Evolutionary conservation across 2,888 invertebrate species (phyloP).

Genomic region (Orthosia incerta): DNA sequence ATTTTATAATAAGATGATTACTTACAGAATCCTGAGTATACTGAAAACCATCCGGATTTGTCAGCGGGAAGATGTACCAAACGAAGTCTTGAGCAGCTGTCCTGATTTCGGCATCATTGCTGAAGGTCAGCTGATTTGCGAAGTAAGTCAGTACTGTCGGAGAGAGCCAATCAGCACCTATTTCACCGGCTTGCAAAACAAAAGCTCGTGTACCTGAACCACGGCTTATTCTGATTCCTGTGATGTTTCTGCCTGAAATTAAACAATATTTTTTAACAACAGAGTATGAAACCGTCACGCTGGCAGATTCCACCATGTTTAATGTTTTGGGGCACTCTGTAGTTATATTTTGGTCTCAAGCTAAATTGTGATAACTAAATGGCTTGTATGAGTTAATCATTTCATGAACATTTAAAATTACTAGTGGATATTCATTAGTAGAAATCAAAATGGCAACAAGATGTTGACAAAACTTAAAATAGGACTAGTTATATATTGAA

Average conservation of each 20-base stretch:
- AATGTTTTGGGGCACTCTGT: not conserved
- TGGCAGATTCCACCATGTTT: not conserved
- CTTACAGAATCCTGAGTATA: conserved; percentile 92
- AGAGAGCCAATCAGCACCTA: conserved; percentile 95
- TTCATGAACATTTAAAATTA: not conserved
- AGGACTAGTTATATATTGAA: too few species aligned
- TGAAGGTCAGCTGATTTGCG: conserved; percentile 91
- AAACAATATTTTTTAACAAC: not conserved
- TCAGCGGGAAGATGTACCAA: conserved; percentile 94
- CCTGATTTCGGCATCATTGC: conserved; percentile 85
- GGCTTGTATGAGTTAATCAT: too few species aligned
- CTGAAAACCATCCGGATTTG: conserved; percentile 95
- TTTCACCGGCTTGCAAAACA: conserved; percentile 90
- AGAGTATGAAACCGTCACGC: not conserved
- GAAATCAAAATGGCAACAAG: not conserved
- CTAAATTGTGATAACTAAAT: not conserved
- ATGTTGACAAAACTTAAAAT: not conserved
- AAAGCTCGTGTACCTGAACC: conserved; percentile 75
- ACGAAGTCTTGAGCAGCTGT: conserved; percentile 90
- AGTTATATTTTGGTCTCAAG: not conserved
- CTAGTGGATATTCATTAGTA: too few species aligned
- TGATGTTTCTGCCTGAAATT: conserved; percentile 85
- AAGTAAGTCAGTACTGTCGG: conserved; percentile 92
- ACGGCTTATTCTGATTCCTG: conserved; percentile 83
- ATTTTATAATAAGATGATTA: not conserved